Conservation (phyloP, 2,888 invertebrate genomes). For the Aporophyla nigra region DNA sequence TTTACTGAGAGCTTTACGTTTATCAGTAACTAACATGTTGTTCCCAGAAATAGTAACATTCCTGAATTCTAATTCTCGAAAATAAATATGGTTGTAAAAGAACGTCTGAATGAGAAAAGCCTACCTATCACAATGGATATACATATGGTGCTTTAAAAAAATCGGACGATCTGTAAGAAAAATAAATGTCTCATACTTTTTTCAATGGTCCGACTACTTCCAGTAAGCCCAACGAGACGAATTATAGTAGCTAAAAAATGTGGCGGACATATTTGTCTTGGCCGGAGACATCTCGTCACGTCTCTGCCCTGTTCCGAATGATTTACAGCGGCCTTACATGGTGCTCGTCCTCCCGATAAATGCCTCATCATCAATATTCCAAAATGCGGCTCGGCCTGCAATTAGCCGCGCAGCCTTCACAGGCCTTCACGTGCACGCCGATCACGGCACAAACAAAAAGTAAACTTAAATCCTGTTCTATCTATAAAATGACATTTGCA, state of each 20-base stretch:
- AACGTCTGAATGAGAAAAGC: conserved; percentile 34
- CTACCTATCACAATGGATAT: conserved; percentile 21
- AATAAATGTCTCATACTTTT: conserved; percentile 72
- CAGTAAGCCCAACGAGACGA: conserved; percentile 82
- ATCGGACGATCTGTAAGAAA: conserved; percentile 61
- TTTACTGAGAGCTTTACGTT: neutral
- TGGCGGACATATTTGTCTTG: conserved; percentile 87
- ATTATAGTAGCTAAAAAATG: conserved; percentile 86
- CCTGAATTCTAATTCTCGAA: neutral
- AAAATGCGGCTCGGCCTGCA: conserved; percentile 89
- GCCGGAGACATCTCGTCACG: conserved; percentile 89
- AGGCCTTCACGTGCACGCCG: conserved; percentile 85
- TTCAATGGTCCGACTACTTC: conserved; percentile 75
- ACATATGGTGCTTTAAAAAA: conserved; percentile 43
- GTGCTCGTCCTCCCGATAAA: conserved; percentile 89
- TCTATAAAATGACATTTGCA: conserved; percentile 85
- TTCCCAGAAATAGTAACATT: neutral
- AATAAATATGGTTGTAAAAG: neutral
- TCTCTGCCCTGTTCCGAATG: conserved; percentile 87
- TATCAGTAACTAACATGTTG: neutral
- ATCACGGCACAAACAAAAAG: conserved; percentile 84
- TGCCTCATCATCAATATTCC: conserved; percentile 91
- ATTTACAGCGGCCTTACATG: conserved; percentile 89
- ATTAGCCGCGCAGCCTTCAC: conserved; percentile 89
- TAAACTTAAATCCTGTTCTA: conserved; percentile 86